Base-by-base conservation (phyloP, 2,113 vertebrate species). In the Theristicus caerulescens region DNA sequence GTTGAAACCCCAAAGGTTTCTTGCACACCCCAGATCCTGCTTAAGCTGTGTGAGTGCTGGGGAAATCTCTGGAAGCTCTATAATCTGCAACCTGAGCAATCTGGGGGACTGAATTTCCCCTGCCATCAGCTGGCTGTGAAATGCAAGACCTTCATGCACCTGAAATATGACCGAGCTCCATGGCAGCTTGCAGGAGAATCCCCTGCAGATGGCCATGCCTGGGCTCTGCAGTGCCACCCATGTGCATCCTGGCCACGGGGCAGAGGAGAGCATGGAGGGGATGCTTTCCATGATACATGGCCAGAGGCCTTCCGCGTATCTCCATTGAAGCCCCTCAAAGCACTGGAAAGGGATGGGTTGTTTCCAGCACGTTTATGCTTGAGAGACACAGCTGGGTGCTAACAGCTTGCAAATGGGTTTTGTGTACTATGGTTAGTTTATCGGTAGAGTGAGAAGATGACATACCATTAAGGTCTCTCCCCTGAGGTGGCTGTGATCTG, bases 391-490 rank as follows among this genome's bases (percentile, higher is more conserved):
- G 71, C 59, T 2, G 16, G 38, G 25, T 29, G 54, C n/a, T n/a
- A 36, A 87, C 54, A 47, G 59, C 51, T 52, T 42, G 59, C 15
- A 29, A 14, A 22, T 21, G 49, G 66, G 3, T 20, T 66, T 29
- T 38, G 49, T 11, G n/a, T 0, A 0, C 31, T 22, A 46, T 7
- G 52, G 31, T 3, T 42, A 42, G 77, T 58, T 42, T 88, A 32
- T 22, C 40, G 1, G 27, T 1, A 6, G 81, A 70, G 85, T 2
- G 21, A 80, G 76, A 72, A 77, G 67, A 9, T 18, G 58, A 89
- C 85, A 1, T 98, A 98, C 98, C 97, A 0, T 66, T 85, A 13
- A 69, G 69, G 10, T 92, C 80, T 19, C 62, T 96, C 89, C 57
- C 86, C 82, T 73, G 96, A 7, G 47, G 66, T 69, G 93, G 62